Base-by-base conservation (phyloP, 2,113 vertebrate genomes). In the Apistogramma diplotaenia region DNA sequence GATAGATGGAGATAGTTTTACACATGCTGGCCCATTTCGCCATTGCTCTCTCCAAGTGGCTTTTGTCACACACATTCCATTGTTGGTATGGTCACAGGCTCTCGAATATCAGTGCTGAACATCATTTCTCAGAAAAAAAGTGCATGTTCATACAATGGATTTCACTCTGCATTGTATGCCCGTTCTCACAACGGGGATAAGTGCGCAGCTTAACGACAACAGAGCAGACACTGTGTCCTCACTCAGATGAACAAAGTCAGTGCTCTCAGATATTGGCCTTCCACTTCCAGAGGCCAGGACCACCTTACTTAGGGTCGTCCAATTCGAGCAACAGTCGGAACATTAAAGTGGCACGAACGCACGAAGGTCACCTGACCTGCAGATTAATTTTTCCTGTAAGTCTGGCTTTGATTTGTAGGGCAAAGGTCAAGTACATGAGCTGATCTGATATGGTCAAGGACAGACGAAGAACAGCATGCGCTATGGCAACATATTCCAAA, bases 61-160 rank as follows among this genome's bases (percentile, higher is more conserved):
- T 92, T 93, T 94, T 94, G 93, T 94, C 92, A 91, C 88, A 89
- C 87, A 83, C 93, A 94, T 94, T 94, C 93, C 93, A 89, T 93
- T 93, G 90, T 92, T 82, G 91, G 91, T 90, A 91, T 93, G 92
- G 93, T 94, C 93, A 92, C 93, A 94, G 93, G 86, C 93, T 94
- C 93, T 94, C 93, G 43, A 83, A 85, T 94, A 85, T 93, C 92
- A 87, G 85, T 6, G 4, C 85, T 78, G 88, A 87, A 92, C 90
- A 90, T 91, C 54, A 74, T 90, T 93, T 90, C 88, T 82, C 89
- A 74, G 82, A 85, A 73, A 87, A 82, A 81, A 82, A 82, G 55
- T 81, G 85, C 78, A 40, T 79, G 89, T 87, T 92, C 78, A 74
- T 83, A 86, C 74, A 85, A 77, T 88, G 61, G 55, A 79, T 72